Base-by-base conservation (phyloP, 2,797 vertebrate genomes). In the Acipenser transmontanus region DNA sequence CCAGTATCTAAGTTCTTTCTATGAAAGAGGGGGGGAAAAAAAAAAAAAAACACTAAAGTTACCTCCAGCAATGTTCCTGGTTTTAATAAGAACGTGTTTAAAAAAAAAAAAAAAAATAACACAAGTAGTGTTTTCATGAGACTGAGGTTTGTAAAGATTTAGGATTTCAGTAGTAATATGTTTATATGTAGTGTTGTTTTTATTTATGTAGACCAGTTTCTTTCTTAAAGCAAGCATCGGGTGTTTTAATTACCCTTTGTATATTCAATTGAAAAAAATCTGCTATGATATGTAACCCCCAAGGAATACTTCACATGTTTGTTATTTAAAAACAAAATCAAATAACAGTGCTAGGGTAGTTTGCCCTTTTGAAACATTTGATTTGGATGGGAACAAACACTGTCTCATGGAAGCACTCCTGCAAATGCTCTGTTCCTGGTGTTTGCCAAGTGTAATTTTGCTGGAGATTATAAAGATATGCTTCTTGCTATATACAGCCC, bases 1-100 rank as follows among this genome's bases (percentile, higher is more conserved):
- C 88, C 95, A 96, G 96, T 96, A 97, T 97, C 88, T 93, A 95
- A 88, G 88, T 96, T 95, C 96, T 97, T 99, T 99, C 96, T 99
- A 93, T 99, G 97, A 99, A 99, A 99, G 97, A 98, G 96, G 95
- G 91, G 1, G 1, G 68, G 88, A 92, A 94, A 85, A 78, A 91
- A 92, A 89, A 94, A 34, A 34, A 34, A 93, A 92, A 96, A 98
- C 94, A 95, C 96, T 96, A 96, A 34, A 93, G 91, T 89, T 92
- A 95, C 95, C 93, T 96, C 94, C 95, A 95, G 94, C 93, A 94
- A 94, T 87, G 91, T 95, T 93, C 91, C 87, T 92, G 91, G 85
- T 85, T 76, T 80, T 74, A 75, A 69, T 75, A 75, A 80, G 79
- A 73, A 75, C 78, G 3, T 47, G 59, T 65, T 48, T 20, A 59